phyloP scores from a whole-genome alignment of 2,888 invertebrate species.

The Rhagium mordax region DNA sequence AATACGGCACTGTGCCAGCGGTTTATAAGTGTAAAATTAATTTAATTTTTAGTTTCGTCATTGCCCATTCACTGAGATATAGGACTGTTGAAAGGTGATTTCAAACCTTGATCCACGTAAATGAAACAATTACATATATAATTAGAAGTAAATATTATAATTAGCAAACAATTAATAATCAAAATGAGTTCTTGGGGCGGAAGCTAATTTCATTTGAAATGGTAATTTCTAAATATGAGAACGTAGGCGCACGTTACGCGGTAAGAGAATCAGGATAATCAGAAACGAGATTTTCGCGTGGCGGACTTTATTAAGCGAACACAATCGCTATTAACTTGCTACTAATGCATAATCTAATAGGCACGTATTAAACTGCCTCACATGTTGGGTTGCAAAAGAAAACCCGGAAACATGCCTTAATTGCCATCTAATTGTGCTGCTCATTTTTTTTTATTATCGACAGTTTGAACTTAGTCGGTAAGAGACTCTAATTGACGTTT shows the following conservation, averaged over 20 bases:
- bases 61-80: no score
- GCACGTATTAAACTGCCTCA: background rate
- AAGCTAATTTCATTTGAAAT: no score
- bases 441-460: background rate
- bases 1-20: no score
- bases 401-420: background rate
- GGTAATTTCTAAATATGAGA: no score
- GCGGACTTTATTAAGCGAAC: conserved; percentile 44
- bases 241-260: conserved; percentile 2
- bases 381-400: background rate
- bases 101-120: no score
- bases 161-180: background rate
- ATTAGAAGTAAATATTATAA: background rate
- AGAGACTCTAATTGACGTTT: background rate
- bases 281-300: conserved; percentile 48
- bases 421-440: background rate
- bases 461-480: background rate
- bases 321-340: conserved; percentile 47
- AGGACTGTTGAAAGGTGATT: no score
- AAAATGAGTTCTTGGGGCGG: background rate
- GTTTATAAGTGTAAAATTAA: no score
- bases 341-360: conserved; percentile 32
- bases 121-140: no score
- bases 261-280: conserved; percentile 30
- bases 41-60: no score